A percentile compares a stretch with the other conserved stretches of the same genome.
phyloP scores from a whole-genome alignment of 2,888 invertebrate genomes.

The Melangyna quadrimaculata region DNA sequence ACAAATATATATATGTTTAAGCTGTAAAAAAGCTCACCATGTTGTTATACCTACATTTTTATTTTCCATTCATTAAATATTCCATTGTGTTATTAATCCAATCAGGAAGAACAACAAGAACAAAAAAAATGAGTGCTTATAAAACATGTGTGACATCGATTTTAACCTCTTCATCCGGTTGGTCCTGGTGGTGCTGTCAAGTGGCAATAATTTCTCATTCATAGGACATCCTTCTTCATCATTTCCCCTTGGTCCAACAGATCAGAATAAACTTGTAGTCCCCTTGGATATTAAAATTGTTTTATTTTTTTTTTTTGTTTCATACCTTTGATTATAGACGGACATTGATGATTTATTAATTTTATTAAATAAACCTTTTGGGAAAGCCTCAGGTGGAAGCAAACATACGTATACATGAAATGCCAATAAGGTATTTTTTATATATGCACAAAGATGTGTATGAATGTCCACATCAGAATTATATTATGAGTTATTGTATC shows the following conservation, averaged over 20 bases:
- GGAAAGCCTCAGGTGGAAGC: neutral
- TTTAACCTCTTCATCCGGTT: slow-evolving; percentile 47
- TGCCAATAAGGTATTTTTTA: neutral
- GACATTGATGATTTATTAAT: slow-evolving; percentile 62
- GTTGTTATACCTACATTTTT: neutral
- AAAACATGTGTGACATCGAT: slow-evolving; percentile 51
- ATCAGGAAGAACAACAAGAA: slow-evolving; percentile 29
- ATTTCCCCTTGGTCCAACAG: neutral
- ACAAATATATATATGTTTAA: neutral
- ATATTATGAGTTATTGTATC: neutral
- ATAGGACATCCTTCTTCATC: slow-evolving; percentile 48
- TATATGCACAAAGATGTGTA: neutral
- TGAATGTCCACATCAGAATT: neutral
- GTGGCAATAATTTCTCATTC: slow-evolving; percentile 62
- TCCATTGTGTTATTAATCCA: slow-evolving; percentile 40
- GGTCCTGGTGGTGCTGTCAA: neutral
- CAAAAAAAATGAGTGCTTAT: neutral
- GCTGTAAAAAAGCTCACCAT: neutral
- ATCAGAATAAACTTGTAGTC: neutral
- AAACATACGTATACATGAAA: neutral
- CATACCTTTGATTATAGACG: neutral
- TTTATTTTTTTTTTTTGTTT: neutral
- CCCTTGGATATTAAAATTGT: slow-evolving; percentile 20
- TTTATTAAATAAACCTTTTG: slow-evolving; percentile 58
- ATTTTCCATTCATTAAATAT: slow-evolving; percentile 13